Conservation (phyloP, 1,140 invertebrate genomes). For the Carposina sasakii region DNA sequence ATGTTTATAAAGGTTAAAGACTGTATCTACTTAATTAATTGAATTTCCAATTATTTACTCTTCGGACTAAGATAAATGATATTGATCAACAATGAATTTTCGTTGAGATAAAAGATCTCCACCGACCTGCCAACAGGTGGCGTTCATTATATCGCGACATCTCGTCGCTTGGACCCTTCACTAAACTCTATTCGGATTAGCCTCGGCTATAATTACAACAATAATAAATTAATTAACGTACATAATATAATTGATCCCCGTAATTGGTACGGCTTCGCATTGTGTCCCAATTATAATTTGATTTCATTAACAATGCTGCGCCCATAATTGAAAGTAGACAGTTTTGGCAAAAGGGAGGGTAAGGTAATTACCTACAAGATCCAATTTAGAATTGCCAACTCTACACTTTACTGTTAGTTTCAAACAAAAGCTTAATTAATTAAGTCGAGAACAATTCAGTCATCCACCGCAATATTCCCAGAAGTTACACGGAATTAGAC, state of each 20-base stretch:
- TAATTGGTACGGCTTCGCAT: constrained; percentile 45
- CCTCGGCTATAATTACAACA: no score
- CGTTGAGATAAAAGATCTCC: no score
- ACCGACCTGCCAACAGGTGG: no score
- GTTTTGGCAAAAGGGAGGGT: constrained; percentile 64
- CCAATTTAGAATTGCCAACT: constrained; percentile 72
- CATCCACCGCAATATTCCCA: constrained; percentile 70
- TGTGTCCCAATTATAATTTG: constrained; percentile 67
- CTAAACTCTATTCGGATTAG: no score
- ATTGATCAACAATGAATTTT: no score
- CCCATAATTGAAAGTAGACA: constrained; percentile 69
- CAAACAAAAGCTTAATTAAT: constrained; percentile 73
- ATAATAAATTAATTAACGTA: constrained; percentile 37
- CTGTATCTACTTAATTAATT: no score
- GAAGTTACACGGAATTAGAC: constrained; percentile 68
- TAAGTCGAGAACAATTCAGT: constrained; percentile 72
- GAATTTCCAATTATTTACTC: no score
- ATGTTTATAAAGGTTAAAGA: no score
- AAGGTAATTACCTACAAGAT: constrained; percentile 72
- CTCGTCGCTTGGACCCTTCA: no score
- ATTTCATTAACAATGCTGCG: constrained; percentile 66
- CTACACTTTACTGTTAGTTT: constrained; percentile 72
- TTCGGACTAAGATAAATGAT: no score
- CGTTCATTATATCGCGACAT: no score
- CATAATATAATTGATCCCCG: constrained; percentile 33